A percentile compares a stretch with the other conserved stretches of the same genome.
phyloP scores from a whole-genome alignment of 2,113 vertebrate genomes.

The Scatophagus argus region DNA sequence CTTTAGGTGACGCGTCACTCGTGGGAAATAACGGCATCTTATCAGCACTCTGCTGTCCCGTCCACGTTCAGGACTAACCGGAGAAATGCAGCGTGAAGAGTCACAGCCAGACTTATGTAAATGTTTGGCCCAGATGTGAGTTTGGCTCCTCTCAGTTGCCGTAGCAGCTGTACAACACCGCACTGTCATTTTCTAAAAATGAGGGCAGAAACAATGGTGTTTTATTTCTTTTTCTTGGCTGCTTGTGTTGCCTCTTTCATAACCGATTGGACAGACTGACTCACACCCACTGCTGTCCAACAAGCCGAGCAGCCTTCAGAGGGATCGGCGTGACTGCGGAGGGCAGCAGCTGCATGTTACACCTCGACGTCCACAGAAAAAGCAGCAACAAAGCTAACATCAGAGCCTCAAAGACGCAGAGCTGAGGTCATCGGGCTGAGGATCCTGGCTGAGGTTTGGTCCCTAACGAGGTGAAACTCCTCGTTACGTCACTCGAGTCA shows the following conservation, averaged over 20 bases:
- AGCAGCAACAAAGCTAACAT: neutral
- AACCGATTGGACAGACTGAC: neutral
- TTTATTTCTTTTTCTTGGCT: neutral
- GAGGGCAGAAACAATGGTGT: neutral
- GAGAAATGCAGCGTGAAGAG: too few relatives aligned
- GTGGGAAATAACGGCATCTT: neutral
- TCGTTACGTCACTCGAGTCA: neutral
- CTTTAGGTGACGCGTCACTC: neutral
- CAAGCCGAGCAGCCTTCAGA: too few relatives aligned
- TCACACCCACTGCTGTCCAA: neutral
- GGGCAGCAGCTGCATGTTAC: neutral
- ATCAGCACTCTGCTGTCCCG: neutral
- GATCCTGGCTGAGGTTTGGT: neutral
- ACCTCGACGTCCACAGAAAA: neutral
- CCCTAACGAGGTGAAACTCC: neutral
- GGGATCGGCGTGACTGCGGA: too few relatives aligned
- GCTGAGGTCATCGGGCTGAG: neutral
- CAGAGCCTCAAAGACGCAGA: neutral
- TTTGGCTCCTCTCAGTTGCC: conserved; percentile 1
- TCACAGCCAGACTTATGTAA: neutral
- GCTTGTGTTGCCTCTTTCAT: neutral
- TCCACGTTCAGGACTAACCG: neutral
- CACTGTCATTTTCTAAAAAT: neutral
- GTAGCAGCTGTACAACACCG: neutral
- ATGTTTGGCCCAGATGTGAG: neutral